These are phyloP conservation scores for Physella acuta DNA, from an alignment of 1,140 invertebrate genomes.

Conservation along the genomic window DNA sequence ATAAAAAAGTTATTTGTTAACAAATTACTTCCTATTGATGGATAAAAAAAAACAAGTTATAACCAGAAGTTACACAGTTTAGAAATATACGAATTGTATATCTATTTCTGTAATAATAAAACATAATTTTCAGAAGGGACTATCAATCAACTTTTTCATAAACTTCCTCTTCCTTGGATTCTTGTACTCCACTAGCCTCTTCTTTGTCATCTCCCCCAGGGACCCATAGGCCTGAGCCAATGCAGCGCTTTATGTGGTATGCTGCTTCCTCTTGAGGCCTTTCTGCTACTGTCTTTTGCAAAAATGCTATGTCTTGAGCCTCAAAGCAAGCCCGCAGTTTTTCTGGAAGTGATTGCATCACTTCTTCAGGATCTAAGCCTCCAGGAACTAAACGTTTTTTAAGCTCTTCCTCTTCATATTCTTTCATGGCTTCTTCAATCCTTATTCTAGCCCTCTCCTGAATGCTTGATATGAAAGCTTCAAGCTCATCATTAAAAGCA, in stretches of 20 bases:
- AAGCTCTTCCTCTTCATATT: constrained; percentile 79
- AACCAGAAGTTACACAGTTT: no score
- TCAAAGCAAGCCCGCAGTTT: constrained; percentile 71
- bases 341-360: constrained; percentile 90
- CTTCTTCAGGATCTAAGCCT: constrained; percentile 95
- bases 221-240: constrained; percentile 97
- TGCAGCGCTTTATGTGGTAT: constrained; percentile 94
- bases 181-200: constrained; percentile 7
- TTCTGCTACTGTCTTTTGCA: constrained; percentile 83
- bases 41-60: no score
- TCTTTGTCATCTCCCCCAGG: constrained; percentile 70
- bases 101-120: no score
- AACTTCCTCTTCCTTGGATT: constrained; percentile 20
- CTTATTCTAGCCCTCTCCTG: constrained; percentile 84
- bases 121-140: no score
- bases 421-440: constrained; percentile 78
- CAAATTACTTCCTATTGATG: no score
- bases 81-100: no score
- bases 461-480: constrained; percentile 86
- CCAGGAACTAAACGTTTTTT: constrained; percentile 89
- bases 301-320: constrained; percentile 79
- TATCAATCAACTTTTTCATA: constrained; percentile 28
- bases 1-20: no score
- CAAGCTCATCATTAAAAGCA: constrained; percentile 92
- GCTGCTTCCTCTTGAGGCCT: constrained; percentile 89